Conservation (phyloP, 2,797 vertebrate species). For the Pseudochirops cupreus region DNA sequence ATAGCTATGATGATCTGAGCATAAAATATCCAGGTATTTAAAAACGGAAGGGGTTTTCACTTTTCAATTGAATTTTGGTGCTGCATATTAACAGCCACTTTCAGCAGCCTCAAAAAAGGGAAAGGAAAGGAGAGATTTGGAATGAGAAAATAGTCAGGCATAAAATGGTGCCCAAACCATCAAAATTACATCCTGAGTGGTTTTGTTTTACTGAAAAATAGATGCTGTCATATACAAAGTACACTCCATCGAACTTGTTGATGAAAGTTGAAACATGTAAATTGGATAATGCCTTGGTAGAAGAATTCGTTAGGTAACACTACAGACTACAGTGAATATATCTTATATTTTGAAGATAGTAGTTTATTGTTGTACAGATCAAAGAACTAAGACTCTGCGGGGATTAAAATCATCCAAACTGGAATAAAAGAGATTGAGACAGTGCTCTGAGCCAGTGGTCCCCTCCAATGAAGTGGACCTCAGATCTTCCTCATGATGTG, state of each 20-base stretch:
- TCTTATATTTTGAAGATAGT: accelerated
- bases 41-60: slow-evolving; percentile 61
- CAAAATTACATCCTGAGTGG: not conserved
- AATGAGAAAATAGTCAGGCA: not conserved
- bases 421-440: no score
- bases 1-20: not conserved
- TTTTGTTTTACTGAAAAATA: slow-evolving; percentile 28
- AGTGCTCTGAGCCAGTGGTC: no score
- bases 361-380: not conserved
- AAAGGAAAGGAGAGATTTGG: not conserved
- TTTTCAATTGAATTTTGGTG: slow-evolving; percentile 59
- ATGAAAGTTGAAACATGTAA: not conserved
- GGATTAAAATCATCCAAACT: no score
- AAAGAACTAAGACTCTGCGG: not conserved
- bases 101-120: not conserved
- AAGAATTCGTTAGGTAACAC: accelerated
- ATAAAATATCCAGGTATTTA: slow-evolving; percentile 15
- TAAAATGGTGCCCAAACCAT: not conserved
- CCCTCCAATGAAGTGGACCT: no score
- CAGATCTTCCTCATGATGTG: no score
- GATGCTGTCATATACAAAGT: not conserved
- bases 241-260: not conserved
- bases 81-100: not conserved
- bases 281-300: not conserved
- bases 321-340: accelerated